A percentile compares a stretch with the other conserved stretches of the same genome.
phyloP scores from a whole-genome alignment of 2,797 vertebrate genomes.

The Hemibagrus guttatus region DNA sequence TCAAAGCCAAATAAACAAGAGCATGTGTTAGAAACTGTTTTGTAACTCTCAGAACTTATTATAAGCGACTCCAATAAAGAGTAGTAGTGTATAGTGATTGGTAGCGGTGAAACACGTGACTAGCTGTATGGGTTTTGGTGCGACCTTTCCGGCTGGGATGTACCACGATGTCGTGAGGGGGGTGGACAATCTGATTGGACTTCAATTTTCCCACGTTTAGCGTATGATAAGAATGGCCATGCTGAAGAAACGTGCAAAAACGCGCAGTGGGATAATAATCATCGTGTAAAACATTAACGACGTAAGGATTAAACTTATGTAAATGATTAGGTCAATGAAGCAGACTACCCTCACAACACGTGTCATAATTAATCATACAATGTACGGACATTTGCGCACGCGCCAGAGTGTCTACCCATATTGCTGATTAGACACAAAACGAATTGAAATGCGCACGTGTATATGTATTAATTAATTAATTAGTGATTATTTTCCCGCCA shows the following conservation, averaged over 20 bases:
- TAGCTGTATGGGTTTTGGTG: neutral
- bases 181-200: constrained; percentile 13
- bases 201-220: constrained; percentile 20
- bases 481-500: neutral
- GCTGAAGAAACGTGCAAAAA: neutral
- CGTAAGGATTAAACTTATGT: neutral
- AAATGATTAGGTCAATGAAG: neutral
- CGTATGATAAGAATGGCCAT: neutral
- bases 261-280: neutral
- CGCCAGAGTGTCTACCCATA: neutral
- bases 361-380: neutral
- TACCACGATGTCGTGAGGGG: neutral
- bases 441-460: neutral
- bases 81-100: neutral
- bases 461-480: neutral
- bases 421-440: neutral
- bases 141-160: neutral
- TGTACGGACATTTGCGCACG: neutral
- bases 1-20: neutral
- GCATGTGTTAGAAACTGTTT: neutral
- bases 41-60: neutral
- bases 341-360: no score
- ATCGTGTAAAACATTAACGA: no score
- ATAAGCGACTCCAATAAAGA: neutral
- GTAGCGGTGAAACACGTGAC: neutral